Evolutionary conservation across 2,113 vertebrate species (phyloP), one percentile per base, ranked within the genome.

Genomic region (Melanerpes aurifrons): DNA sequence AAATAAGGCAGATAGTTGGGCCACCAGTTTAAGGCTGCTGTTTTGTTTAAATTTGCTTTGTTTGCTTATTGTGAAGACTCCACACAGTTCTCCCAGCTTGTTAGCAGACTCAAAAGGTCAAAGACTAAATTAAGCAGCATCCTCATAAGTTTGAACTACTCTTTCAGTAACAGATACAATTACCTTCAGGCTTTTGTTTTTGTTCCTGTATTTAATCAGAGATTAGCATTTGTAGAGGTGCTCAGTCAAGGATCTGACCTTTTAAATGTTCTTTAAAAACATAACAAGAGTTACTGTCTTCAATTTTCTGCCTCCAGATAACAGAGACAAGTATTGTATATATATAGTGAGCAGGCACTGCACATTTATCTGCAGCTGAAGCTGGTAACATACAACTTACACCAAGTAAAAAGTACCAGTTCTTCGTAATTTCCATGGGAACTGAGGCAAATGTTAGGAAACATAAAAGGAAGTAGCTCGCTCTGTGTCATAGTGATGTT

Each of bases 131-230:
- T 81, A 90, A 87, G 53, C 53, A 87, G 8, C 32, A 83, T 69
- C 69, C 24, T 86, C 25, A 32, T 81, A 81, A 63, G 54, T 85
- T 91, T 92, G 87, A 94, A 87, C 92, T 93, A 81, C 45, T 87
- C 37, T 86, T 91, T 73, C 43, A 58, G 35, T 75, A 66, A 83
- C 15, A 59, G 86, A 70, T 85, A 76, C 69, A 57, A 16, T 53
- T 91, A 48, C 61, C 70, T 90, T 80, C 67, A 87, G 87, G 89
- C 64, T 87, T 87, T 59, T 82, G 57, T 26, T 82, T 74, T 93
- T 88, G 28, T 80, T 88, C 35, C 32, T 76, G 40, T 48, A 40
- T 37, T 69, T 88, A 76, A 80, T 54, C 25, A 69, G 82, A 76
- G 35, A 78, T 64, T 91, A 81, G 64, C 75, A 2, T 76, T 71